Percentiles rank a stretch among this genome's conserved stretches.
Conservation (phyloP, 2,797 vertebrate genomes). For the Cirrhinus mrigala region DNA sequence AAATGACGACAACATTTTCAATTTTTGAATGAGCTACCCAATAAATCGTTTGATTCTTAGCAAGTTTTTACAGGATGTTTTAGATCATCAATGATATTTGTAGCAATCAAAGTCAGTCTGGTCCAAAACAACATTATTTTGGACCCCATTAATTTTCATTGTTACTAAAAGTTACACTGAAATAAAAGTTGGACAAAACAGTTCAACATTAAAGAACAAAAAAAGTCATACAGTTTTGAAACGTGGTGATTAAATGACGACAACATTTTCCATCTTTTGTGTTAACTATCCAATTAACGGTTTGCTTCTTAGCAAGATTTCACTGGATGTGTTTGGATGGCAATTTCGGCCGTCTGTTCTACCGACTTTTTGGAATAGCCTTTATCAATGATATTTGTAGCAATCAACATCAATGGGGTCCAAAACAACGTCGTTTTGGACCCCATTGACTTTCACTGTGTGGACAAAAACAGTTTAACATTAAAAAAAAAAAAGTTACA, state of each 20-base stretch:
- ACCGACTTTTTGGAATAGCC: constrained; percentile 50
- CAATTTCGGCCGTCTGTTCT: constrained; percentile 37
- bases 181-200: too few species aligned
- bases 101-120: too few species aligned
- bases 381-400: constrained; percentile 79
- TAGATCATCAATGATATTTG: too few species aligned
- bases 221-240: background rate
- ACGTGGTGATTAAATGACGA: background rate
- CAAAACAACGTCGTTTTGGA: too few species aligned
- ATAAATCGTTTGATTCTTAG: too few species aligned
- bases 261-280: background rate
- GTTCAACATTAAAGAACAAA: background rate
- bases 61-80: too few species aligned
- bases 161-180: background rate
- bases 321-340: background rate
- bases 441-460: too few species aligned
- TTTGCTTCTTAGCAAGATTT: constrained; percentile 12
- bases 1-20: too few species aligned
- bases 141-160: background rate
- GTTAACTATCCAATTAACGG: background rate
- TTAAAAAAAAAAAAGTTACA: too few species aligned
- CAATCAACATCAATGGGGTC: constrained; percentile 40
- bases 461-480: too few species aligned
- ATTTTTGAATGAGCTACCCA: too few species aligned
- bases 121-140: background rate